phyloP scores from a whole-genome alignment of 2,113 vertebrate species.

The Coptodon bakossiorum region DNA sequence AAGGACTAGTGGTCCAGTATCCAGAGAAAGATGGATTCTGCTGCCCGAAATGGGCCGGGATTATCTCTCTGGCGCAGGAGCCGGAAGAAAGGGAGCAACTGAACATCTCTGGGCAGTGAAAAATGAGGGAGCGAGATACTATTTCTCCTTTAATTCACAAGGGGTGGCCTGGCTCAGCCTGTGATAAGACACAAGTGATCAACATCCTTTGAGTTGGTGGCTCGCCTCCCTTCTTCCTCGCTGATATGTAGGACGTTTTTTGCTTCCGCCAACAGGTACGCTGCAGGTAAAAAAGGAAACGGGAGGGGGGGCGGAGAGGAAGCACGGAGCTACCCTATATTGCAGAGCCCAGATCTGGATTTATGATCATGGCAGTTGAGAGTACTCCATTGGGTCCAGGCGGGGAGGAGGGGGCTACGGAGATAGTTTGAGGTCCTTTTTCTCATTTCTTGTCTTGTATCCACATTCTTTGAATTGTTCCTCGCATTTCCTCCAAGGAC shows the following conservation, averaged over 20 bases:
- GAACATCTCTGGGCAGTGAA: constrained; percentile 68
- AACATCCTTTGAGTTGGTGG: constrained; percentile 67
- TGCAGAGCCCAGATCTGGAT: constrained; percentile 44
- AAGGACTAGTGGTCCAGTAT: constrained; percentile 70
- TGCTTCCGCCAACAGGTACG: constrained; percentile 36
- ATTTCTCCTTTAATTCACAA: constrained; percentile 78
- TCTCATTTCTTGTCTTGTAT: constrained; percentile 38
- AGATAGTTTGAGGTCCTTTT: constrained; percentile 27
- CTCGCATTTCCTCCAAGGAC: constrained; percentile 34
- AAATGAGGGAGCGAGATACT: constrained; percentile 73
- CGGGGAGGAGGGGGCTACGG: not conserved
- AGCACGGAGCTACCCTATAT: constrained; percentile 11
- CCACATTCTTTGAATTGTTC: constrained; percentile 21
- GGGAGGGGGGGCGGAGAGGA: not conserved
- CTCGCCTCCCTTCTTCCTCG: constrained; percentile 7
- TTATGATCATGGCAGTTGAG: constrained; percentile 44
- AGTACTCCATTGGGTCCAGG: constrained; percentile 12
- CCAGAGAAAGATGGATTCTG: constrained; percentile 71
- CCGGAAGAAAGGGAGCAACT: constrained; percentile 59
- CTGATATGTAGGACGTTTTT: constrained; percentile 47
- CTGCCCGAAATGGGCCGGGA: constrained; percentile 61
- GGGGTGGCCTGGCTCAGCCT: constrained; percentile 68
- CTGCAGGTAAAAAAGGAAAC: constrained; percentile 20
- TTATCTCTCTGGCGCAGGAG: constrained; percentile 75
- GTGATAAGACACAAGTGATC: constrained; percentile 76